Base-by-base conservation (phyloP, 2,888 invertebrate species). In the Molorchus minor region DNA sequence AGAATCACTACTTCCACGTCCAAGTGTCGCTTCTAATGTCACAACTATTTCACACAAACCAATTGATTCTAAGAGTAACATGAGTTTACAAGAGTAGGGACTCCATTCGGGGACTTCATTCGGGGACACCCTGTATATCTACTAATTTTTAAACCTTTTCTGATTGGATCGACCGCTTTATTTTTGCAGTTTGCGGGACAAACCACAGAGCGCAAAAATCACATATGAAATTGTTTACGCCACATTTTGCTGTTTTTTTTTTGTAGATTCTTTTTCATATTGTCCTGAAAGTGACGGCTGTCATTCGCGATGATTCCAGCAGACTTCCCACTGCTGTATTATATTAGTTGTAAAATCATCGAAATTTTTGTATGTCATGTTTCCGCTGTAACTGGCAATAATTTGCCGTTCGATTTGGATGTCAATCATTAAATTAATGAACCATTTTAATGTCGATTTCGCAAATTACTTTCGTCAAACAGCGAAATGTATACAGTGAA, bases 361-460 rank as follows among this genome's bases (percentile, higher is more conserved):
- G 49, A 47, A 45, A 63, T 63, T 63, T 63, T 63, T 63, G 63
- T 56, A 43, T 36, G 52, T 21, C 33, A 40, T 46, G 36, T 45
- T 36, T 49, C 45, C 36, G 25, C 53, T 30, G 55, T 53, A 41
- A 56, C 56, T 55, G 52, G 41, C 58, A 51, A 60, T 62, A 58
- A 62, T 62, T 62, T 61, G 53, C 47, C 43, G 58, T 65, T 63
- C 58, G 63, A 65, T 61, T 61, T 62, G 40, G 46, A 57, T 52
- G 69, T 69, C 68, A 70, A 69, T 69, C 68, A 65, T 58, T 51
- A 62, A 65, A 69, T 70, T 69, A 69, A 70, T 69, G 69, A 68
- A 69, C 66, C 69, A 56, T 69, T 70, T 70, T 68, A 70, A 70
- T 69, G 70, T 69, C 65, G 64, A 69, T 67, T 64, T 64, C 61